phyloP scores from a whole-genome alignment of 1,140 invertebrate species.

The Bombus ignitus region DNA sequence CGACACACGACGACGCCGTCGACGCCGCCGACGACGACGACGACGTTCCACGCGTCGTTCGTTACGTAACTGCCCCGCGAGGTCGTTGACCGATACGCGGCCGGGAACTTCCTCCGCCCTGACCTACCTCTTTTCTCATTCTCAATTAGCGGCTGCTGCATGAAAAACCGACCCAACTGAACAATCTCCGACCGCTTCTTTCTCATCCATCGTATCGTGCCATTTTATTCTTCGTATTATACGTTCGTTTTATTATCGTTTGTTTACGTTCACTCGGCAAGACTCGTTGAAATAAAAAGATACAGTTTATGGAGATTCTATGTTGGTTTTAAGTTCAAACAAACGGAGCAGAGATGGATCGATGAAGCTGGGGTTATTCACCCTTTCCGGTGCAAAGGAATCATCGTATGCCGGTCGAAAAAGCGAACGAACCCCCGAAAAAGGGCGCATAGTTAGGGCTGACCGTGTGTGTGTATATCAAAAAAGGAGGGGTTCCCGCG shows the following conservation, averaged over 20 bases:
- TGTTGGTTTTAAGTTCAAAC: background rate
- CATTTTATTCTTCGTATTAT: background rate
- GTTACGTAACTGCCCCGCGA: conserved; percentile 71
- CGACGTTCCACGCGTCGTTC: conserved; percentile 58
- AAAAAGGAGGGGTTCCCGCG: conserved; percentile 31
- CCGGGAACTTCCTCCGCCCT: conserved; percentile 66
- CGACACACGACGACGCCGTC: conserved; percentile 49
- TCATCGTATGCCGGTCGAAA: background rate
- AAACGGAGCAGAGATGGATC: background rate
- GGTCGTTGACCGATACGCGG: conserved; percentile 78
- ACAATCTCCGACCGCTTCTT: background rate
- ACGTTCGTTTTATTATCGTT: background rate
- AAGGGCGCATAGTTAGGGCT: background rate
- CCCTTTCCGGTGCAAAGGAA: background rate
- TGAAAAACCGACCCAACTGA: conserved; percentile 8
- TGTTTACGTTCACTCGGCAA: background rate
- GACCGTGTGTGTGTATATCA: background rate
- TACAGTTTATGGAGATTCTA: background rate
- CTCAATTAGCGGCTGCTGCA: conserved; percentile 15
- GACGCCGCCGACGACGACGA: conserved; percentile 42
- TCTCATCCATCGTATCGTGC: background rate
- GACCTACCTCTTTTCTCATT: conserved; percentile 62
- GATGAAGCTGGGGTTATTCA: conserved; percentile 26
- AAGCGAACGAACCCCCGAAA: background rate
- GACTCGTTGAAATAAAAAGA: background rate